Base-by-base conservation (phyloP, 2,113 vertebrate genomes). In the Gallinago paraguaiae region DNA sequence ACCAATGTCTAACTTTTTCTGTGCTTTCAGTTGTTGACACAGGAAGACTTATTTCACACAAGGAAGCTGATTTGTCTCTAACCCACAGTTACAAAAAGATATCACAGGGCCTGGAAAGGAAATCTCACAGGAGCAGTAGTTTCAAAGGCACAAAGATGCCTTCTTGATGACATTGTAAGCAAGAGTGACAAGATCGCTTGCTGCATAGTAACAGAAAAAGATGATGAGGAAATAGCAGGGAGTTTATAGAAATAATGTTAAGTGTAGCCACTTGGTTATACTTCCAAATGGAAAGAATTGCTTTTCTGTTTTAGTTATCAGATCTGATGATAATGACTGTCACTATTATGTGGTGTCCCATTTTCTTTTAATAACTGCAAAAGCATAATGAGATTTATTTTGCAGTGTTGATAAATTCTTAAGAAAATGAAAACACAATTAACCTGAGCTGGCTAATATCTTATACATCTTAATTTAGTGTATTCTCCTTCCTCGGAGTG, bases 371-470 rank as follows among this genome's bases (percentile, higher is more conserved):
- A 48, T 92, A 95, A 54, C 19, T 56, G 28, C 10, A 92, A 88
- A 93, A 91, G 7, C 20, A 31, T 61, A 86, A 71, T 71, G 33
- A 71, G 46, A 86, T 92, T 87, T 75, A 60, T 88, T 93, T 78
- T 81, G 53, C 14, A 56, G 35, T 8, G 9, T 63, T 90, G 56
- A n/a, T 82, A 86, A 88, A 88, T 94, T 82, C 33, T 91, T 15
- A 17, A 71, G 63, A 83, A 95, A 95, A 92, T 93, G 80, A 75
- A 94, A 96, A 93, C 60, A 92, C 63, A 96, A 97, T 96, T 97
- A 97, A 95, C 90, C 90, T 91, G 69, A 72, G 37, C 48, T 54
- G 8, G 33, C 95, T 94, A 94, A 95, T 97, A 90, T 92, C 68
- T 69, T 56, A 60, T n/a, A 51, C 30, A 69, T 93, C 93, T 95